Evolutionary conservation across 2,888 invertebrate species (phyloP), one percentile per base, ranked within the genome.

Genomic region (Schizaphis graminum): DNA sequence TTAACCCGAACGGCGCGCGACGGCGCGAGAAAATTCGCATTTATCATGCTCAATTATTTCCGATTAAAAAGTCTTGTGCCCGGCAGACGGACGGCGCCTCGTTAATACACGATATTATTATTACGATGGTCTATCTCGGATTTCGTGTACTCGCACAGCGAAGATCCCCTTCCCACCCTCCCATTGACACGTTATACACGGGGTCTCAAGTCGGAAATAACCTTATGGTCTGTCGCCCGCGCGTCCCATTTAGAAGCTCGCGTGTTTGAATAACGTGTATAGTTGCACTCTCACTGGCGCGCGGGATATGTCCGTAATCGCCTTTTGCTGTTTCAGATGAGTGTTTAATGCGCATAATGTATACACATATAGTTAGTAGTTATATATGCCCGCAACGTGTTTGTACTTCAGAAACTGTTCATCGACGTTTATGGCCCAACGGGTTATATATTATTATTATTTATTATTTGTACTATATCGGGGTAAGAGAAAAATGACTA

Each of bases 131-230:
- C 24, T n/a, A 44, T 85, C 85, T 92, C 91, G 86, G 16, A 86
- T 92, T 92, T 92, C 61, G 57, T 57, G 1, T 61, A 44, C 5
- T 35, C 53, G n/a, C 8, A 41, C 4, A 53, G 53, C 57, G 16
- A 21, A 57, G 44, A 4, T 61, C n/a, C 44, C 26, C 77, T 84
- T 41, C 53, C 3, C 41, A 53, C 53, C 16, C 5, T 8, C 21
- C 41, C 41, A 16, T 24, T 21, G 44, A 26, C 26, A 8, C 26
- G 5, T 11, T 26, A 57, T 26, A 57, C 41, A 41, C 86, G 35
- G 8, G 53, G 61, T 61, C 28, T 85, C 3, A 44, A 47, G 91
- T 91, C 91, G 91, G 91, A 91, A 91, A 91, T 91, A 91, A 91
- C 91, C 91, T n/a, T 47, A 47, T 57, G 91, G 57, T 91, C 56